Evolutionary conservation across 2,797 vertebrate species (phyloP), one percentile per base, ranked within the genome.

Genomic region (Austrolebias charrua): DNA sequence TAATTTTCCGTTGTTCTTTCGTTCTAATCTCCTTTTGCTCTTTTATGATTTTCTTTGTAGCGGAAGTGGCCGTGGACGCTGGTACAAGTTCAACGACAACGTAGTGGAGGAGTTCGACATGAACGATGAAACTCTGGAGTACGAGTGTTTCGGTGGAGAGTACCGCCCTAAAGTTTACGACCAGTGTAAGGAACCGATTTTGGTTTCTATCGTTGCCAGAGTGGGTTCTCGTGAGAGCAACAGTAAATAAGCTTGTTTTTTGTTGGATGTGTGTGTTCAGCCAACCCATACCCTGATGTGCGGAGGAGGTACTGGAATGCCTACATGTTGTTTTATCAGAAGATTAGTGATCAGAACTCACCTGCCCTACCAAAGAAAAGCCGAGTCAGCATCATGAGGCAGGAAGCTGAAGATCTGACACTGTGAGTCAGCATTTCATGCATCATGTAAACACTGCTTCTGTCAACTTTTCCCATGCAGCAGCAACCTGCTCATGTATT

Each of bases 261-360:
- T 10, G 35, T 10, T 38, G 35, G 35, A 1, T 67, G 15, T 71
- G 50, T 74, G 5, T 46, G 33, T 51, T 20, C 83, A 99, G 98
- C 97, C 51, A 99, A 99, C 63, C 97, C 98, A 0, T 98, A 98
- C 81, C 96, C 97, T 2, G 97, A 99, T 1, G 93, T 99, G 35
- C 94, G 98, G 19, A 91, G 98, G 56, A 93, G 97, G 38, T 99
- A 99, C 90, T 99, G 98, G 98, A 99, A 99, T 0, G 98, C 98
- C 65, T 99, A 99, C 84, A 99, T 99, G 97, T 89, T 99, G 58
- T 99, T 99, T 82, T 99, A 99, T 88, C 98, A 99, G 88, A 94
- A 96, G 56, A 96, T 96, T 46, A 96, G 96, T 0, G 98, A 99
- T 71, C 96, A 98, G 82, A 98, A 96, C 88, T 99, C 97, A 0